A percentile compares a stretch with the other conserved stretches of the same genome.
Conservation (phyloP, 2,888 invertebrate species). For the Poecilobothrus nobilitatus region DNA sequence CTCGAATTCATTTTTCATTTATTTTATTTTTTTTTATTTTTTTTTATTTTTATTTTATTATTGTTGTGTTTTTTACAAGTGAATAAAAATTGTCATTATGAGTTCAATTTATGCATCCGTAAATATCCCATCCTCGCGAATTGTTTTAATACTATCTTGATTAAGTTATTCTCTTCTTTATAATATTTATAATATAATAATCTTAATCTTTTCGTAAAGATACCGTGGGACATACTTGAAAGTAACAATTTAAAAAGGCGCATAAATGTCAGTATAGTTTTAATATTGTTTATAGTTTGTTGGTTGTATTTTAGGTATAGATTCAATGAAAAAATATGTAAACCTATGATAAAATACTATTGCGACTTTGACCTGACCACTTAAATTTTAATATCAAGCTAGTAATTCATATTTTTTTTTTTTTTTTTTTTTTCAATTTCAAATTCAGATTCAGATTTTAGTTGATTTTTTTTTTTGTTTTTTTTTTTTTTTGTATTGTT, state of each 20-base stretch:
- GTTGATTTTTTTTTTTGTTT: no score
- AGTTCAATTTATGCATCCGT: slow-evolving; percentile 1
- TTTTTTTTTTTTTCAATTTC: neutral
- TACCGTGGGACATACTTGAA: neutral
- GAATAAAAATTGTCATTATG: slow-evolving; percentile 5
- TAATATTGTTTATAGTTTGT: neutral
- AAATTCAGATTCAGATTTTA: no score
- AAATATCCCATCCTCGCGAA: neutral
- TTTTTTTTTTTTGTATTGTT: neutral
- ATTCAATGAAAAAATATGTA: neutral
- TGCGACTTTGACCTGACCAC: neutral
- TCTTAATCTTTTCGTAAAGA: neutral
- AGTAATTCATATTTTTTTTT: neutral
- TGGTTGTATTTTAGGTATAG: neutral
- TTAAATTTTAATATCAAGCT: neutral
- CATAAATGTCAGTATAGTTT: neutral
- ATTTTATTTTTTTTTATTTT: neutral
- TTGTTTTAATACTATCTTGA: neutral
- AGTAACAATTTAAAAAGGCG: neutral
- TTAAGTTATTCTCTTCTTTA: neutral
- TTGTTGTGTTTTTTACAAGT: neutral
- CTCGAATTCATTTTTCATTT: no score
- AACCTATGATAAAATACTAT: neutral
- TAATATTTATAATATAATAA: slow-evolving; percentile 2
- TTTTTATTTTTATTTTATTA: no score